Evolutionary conservation across 1,140 invertebrate genomes (phyloP).

Genomic region (Penaeus chinensis): DNA sequence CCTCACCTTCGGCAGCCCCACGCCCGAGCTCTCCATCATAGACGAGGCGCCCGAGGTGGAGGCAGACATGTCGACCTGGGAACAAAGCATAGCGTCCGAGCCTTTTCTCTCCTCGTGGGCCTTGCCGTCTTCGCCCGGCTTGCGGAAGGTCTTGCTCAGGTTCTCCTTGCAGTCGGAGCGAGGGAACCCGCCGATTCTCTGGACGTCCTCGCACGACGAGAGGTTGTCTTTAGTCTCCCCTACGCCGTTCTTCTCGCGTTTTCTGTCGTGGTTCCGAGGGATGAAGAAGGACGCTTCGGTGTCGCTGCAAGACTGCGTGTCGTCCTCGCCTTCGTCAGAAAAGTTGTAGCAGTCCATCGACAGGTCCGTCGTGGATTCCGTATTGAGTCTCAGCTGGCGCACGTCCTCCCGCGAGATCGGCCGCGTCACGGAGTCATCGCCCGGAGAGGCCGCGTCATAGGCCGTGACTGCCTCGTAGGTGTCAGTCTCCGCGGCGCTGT

Average conservation of each 20-base stretch:
- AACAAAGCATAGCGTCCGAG: too few relatives aligned
- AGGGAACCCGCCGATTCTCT: neutral
- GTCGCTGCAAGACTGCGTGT: conserved; percentile 51
- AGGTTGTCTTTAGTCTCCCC: conserved; percentile 6
- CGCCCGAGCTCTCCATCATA: conserved; percentile 11
- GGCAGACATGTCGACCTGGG: neutral
- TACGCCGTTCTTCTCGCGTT: neutral
- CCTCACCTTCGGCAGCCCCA: too few relatives aligned
- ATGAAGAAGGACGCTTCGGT: conserved; percentile 55
- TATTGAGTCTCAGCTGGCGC: conserved; percentile 46
- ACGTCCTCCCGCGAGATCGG: neutral
- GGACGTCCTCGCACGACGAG: conserved; percentile 17
- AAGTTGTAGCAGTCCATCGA: conserved; percentile 48
- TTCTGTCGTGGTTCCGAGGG: conserved; percentile 21
- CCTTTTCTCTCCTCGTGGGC: too few relatives aligned
- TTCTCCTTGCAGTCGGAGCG: too few relatives aligned
- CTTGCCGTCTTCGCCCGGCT: too few relatives aligned
- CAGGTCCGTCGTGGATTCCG: conserved; percentile 49
- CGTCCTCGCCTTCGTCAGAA: conserved; percentile 37
- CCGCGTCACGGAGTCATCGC: neutral
- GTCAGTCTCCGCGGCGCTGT: conserved; percentile 32
- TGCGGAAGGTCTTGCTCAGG: too few relatives aligned
- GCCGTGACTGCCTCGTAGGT: conserved; percentile 44
- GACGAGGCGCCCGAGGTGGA: conserved; percentile 25
- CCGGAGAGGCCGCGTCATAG: conserved; percentile 19